A percentile compares a stretch with the other conserved stretches of the same genome.
These are phyloP conservation scores for Drosophila persimilis DNA, from an alignment of 1,140 invertebrate species.

Conservation along the genomic window DNA sequence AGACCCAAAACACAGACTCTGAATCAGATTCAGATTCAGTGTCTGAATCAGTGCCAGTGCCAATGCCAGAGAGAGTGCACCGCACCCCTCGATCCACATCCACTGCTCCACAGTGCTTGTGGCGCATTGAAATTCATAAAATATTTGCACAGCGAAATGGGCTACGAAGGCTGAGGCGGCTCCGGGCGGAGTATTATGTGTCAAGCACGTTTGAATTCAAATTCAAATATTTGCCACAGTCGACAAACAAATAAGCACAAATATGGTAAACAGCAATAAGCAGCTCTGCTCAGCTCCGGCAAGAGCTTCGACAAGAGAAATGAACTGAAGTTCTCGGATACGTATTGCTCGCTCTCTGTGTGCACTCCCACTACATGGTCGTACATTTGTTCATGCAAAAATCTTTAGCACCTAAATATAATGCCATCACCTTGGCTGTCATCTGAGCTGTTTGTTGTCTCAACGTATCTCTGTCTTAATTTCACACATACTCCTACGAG, in stretches of 20 bases:
- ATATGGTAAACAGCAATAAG: slow-evolving; percentile 79
- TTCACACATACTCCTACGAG: slow-evolving; percentile 15
- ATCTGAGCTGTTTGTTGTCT: slow-evolving; percentile 44
- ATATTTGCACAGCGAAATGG: slow-evolving; percentile 77
- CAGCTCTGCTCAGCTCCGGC: slow-evolving; percentile 24
- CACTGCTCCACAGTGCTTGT: slow-evolving; percentile 20
- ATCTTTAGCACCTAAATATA: slow-evolving; percentile 28
- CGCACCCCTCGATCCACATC: background rate
- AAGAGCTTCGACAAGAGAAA: slow-evolving; percentile 1
- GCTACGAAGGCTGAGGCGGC: slow-evolving; percentile 50
- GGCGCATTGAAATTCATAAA: slow-evolving; percentile 79
- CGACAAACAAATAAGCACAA: slow-evolving; percentile 78
- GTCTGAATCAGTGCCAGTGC: slow-evolving; percentile 4
- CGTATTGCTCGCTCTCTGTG: background rate
- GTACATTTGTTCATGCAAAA: slow-evolving; percentile 11
- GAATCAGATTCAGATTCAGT: too few species aligned
- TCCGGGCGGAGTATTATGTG: slow-evolving; percentile 73
- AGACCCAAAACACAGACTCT: too few species aligned
- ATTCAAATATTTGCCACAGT: slow-evolving; percentile 77
- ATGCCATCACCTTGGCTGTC: slow-evolving; percentile 48
- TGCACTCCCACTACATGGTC: background rate
- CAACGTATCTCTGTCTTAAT: slow-evolving; percentile 33
- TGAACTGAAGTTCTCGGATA: slow-evolving; percentile 15
- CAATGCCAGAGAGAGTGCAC: slow-evolving; percentile 6
- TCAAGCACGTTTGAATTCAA: slow-evolving; percentile 80